A percentile compares a stretch with the other conserved stretches of the same genome.
Evolutionary conservation across 1,140 invertebrate species (phyloP).

Genomic region (Drosophila guanche): DNA sequence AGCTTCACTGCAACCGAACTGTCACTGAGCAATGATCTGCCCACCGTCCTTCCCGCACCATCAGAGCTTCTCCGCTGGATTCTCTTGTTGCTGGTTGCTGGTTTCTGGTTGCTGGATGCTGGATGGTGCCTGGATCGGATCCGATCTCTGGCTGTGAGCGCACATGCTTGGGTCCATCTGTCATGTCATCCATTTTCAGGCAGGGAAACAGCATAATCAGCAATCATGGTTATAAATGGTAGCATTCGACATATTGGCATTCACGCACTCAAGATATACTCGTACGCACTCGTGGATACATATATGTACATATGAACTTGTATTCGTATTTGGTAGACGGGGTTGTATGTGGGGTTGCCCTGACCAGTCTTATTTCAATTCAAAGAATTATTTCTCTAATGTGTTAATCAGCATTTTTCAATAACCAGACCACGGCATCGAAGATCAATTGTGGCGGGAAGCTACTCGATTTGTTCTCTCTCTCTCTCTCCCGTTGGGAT

Average conservation of each 20-base stretch:
- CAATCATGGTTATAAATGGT: conserved; percentile 83
- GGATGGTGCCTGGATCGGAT: conserved; percentile 18
- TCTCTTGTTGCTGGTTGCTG: conserved; percentile 25
- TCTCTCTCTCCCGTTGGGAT: conserved; percentile 18
- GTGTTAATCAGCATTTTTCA: conserved; percentile 82
- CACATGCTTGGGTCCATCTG: conserved; percentile 78
- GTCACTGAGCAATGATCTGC: conserved; percentile 64
- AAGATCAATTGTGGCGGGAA: conserved; percentile 1
- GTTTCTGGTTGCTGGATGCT: conserved; percentile 11
- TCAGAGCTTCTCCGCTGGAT: conserved; percentile 38
- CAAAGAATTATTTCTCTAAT: conserved; percentile 72
- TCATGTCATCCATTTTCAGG: conserved; percentile 83
- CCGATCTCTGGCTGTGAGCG: conserved; percentile 55
- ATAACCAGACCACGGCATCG: conserved; percentile 59
- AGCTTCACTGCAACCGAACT: conserved; percentile 74
- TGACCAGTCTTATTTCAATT: conserved; percentile 44
- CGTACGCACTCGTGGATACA: conserved; percentile 5
- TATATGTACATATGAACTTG: no score
- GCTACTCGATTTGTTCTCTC: conserved; percentile 13
- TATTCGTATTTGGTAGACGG: no score
- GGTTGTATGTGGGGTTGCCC: conserved; percentile 6
- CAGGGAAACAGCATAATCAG: conserved; percentile 82
- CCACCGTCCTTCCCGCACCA: conserved; percentile 8
- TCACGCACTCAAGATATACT: conserved; percentile 45
- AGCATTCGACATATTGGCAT: conserved; percentile 83